These are phyloP conservation scores for Okamejei kenojei DNA, from an alignment of 2,797 vertebrate species.

Conservation along the genomic window DNA sequence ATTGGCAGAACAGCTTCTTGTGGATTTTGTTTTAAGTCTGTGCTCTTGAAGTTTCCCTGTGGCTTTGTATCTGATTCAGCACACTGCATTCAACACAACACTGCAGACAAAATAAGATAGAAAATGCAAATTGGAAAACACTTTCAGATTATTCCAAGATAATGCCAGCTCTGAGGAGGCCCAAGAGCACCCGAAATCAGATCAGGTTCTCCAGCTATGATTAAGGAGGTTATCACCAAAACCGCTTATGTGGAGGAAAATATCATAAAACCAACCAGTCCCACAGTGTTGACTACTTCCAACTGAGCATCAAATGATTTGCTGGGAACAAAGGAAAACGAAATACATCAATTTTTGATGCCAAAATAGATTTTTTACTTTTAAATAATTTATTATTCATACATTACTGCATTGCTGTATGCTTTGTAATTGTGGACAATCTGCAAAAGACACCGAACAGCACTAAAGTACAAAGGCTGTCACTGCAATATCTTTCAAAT, in stretches of 20 bases:
- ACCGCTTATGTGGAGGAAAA: neutral
- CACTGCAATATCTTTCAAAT: too few species aligned
- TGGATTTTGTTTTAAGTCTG: neutral
- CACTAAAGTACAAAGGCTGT: too few species aligned
- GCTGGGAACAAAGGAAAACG: neutral
- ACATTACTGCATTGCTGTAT: neutral
- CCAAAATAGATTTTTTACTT: neutral
- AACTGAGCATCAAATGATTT: neutral
- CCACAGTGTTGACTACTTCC: neutral
- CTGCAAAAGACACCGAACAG: too few species aligned
- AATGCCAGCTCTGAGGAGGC: neutral
- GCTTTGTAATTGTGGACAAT: too few species aligned
- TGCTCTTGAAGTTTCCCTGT: neutral
- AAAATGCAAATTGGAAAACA: conserved; percentile 1
- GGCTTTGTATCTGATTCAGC: neutral
- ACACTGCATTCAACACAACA: neutral
- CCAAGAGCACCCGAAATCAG: conserved; percentile 14
- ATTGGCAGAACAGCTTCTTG: too few species aligned
- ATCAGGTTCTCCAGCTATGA: conserved; percentile 5
- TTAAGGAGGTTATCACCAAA: neutral
- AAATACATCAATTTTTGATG: neutral
- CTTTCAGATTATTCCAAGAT: neutral
- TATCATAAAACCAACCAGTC: neutral
- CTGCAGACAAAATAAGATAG: neutral
- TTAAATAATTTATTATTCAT: neutral